Evolutionary conservation across 1,140 invertebrate genomes (phyloP).

Genomic region (Megalopta genalis): DNA sequence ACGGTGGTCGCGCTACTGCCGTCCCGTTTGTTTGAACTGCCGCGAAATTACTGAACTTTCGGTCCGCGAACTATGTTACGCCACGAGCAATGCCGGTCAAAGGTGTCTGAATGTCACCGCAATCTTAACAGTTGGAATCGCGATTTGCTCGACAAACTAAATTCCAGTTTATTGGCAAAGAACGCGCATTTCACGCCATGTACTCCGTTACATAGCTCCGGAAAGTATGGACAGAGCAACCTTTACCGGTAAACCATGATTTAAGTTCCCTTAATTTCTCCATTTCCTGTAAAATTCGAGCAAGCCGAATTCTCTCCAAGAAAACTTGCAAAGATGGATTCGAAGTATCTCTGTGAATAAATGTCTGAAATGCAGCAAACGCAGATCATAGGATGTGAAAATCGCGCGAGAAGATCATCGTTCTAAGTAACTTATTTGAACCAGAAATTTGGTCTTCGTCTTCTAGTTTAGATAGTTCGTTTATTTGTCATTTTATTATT

Average conservation of each 20-base stretch:
- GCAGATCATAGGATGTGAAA: not conserved
- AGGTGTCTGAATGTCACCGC: slow-evolving; percentile 10
- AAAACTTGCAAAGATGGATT: not conserved
- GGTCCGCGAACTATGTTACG: not conserved
- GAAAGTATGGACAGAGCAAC: not conserved
- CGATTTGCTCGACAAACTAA: not conserved
- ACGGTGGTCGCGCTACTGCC: not conserved
- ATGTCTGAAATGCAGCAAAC: not conserved
- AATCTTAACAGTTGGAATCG: not conserved
- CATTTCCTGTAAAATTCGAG: too few relatives aligned
- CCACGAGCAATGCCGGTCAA: too few relatives aligned
- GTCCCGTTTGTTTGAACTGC: slow-evolving; percentile 2
- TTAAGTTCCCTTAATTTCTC: not conserved
- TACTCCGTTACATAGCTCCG: not conserved
- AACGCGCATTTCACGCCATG: not conserved
- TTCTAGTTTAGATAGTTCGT: too few relatives aligned
- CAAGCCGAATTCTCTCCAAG: too few relatives aligned
- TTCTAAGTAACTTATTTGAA: not conserved
- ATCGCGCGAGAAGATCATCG: not conserved
- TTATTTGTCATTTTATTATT: too few relatives aligned
- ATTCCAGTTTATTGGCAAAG: not conserved
- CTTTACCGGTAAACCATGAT: not conserved
- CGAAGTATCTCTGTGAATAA: not conserved
- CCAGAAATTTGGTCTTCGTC: too few relatives aligned
- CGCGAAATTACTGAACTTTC: slow-evolving; percentile 20